phyloP scores from a whole-genome alignment of 2,113 vertebrate species.

The Notechis scutatus region DNA sequence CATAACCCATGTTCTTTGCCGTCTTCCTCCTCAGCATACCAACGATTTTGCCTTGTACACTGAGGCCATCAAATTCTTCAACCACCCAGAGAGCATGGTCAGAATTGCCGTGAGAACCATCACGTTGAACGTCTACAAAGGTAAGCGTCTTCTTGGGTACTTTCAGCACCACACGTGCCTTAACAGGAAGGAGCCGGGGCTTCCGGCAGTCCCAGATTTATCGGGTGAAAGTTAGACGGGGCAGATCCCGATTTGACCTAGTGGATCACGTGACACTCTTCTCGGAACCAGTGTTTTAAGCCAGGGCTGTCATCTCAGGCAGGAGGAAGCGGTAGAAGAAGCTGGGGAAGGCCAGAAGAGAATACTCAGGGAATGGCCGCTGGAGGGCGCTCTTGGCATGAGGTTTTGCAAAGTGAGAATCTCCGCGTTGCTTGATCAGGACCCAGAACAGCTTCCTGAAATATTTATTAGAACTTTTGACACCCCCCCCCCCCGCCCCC shows the following conservation, averaged over 20 bases:
- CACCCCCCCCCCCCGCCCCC: no score
- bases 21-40: constrained; percentile 85
- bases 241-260: no score
- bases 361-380: not conserved
- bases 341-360: not conserved
- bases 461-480: no score
- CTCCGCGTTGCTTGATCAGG: not conserved
- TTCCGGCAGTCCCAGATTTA: not conserved
- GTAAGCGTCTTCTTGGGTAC: constrained; percentile 68
- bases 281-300: not conserved
- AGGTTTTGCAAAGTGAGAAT: no score
- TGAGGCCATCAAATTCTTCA: constrained; percentile 99
- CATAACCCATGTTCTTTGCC: not conserved
- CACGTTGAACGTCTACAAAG: constrained; percentile 98
- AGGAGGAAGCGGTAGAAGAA: not conserved
- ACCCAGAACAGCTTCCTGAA: not conserved
- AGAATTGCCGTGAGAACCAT: constrained; percentile 97
- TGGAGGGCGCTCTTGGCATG: constrained; percentile 8
- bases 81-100: constrained; percentile 99
- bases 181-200: no score
- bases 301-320: not conserved
- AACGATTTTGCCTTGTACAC: constrained; percentile 99
- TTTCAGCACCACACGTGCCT: not conserved
- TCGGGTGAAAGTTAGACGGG: fast-evolving
- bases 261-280: not conserved